Percentiles rank a stretch among this genome's conserved stretches.
Evolutionary conservation across 2,888 invertebrate species (phyloP).

Genomic region (Lampropteryx suffumata): DNA sequence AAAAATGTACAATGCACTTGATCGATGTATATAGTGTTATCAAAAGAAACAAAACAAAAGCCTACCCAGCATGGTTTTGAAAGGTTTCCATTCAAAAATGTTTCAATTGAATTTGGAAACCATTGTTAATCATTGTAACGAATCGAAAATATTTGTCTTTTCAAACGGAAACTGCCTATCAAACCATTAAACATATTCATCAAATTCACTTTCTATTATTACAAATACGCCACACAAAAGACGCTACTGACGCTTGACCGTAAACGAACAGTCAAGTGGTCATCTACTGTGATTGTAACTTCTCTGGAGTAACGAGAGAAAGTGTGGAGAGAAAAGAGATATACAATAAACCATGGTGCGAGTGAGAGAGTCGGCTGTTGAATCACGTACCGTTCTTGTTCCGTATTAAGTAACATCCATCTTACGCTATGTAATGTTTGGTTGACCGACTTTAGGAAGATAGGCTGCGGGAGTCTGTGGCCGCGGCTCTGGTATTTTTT

Average conservation of each 20-base stretch:
- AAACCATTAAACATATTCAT: background rate
- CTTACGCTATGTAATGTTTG: constrained; percentile 24
- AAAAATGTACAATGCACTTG: too few species aligned
- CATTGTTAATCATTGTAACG: too few species aligned
- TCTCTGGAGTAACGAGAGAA: constrained; percentile 12
- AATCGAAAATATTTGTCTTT: too few species aligned
- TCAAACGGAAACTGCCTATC: background rate
- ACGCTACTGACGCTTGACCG: background rate
- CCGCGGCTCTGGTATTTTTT: too few species aligned
- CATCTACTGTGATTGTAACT: constrained; percentile 3
- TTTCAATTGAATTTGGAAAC: too few species aligned
- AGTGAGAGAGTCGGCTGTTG: constrained; percentile 24
- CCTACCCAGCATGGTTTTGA: too few species aligned
- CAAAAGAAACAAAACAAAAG: too few species aligned
- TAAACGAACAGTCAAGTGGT: constrained; percentile 4
- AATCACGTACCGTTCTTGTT: constrained; percentile 58
- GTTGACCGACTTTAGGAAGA: constrained; percentile 22
- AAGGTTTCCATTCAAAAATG: too few species aligned
- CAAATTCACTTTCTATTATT: constrained; percentile 9
- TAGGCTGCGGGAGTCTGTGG: too few species aligned
- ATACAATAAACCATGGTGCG: constrained; percentile 3
- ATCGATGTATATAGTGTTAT: too few species aligned
- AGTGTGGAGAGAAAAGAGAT: constrained; percentile 3
- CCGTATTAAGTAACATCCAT: constrained; percentile 42
- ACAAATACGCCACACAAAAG: background rate